Base-by-base conservation (phyloP, 2,113 vertebrate species). In the Scalopus aquaticus region DNA sequence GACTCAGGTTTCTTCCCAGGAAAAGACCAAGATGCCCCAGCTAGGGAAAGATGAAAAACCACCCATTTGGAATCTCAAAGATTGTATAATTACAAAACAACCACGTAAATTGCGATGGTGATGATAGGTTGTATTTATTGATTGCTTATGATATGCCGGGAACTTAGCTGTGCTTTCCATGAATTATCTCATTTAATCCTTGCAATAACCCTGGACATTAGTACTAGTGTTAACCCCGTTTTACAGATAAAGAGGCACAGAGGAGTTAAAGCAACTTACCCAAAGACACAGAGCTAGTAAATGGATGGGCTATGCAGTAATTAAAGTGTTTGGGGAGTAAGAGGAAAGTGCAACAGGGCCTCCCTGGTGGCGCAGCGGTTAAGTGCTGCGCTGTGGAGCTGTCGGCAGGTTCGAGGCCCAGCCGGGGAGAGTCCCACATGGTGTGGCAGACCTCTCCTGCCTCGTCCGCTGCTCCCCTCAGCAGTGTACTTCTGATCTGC, bases 1-100 rank as follows among this genome's bases (percentile, higher is more conserved):
- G 76, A 72, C 56, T 91, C 86, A 76, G 13, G 9, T 74, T 90
- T 94, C 88, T 65, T 95, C 93, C 83, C 19, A 78, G 39, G 67
- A 73, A 95, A 94, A 89, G 19, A 92, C 28, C 54, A 56, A 91
- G 83, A 72, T 17, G 35, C 35, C 77, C 42, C 58, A 88, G 54
- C 35, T 64, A 51, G 58, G 88, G 54, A 79, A 69, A 96, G 65
- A 70, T 46, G 20, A 70, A 65, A 30, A 92, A 46, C 80, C 7
- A 7, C 37, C 67, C 12, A 4, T 65, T 16, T 72, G 65, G 84
- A 87, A 69, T 58, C 77, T 92, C 91, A 86, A 5, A 35, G 64
- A 39, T 13, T 20, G 2, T 16, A 12, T 69, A 69, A 82, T 92
- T 70, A 78, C 42, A 78, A 76, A 88, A 81, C 74, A 88, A 58